Base-by-base conservation (phyloP, 1,140 invertebrate species). In the Bombus impatiens region DNA sequence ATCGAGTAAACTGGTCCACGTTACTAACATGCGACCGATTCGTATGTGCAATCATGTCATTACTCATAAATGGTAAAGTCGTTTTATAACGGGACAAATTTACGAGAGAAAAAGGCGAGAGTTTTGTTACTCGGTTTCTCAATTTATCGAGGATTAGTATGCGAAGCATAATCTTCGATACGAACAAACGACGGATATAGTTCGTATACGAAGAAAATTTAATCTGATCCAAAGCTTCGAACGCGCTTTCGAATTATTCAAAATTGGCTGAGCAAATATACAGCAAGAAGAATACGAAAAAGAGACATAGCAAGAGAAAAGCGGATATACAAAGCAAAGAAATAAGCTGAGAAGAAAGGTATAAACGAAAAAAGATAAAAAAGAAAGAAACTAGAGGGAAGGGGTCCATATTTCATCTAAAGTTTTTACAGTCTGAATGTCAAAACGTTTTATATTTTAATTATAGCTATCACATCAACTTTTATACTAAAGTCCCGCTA, bases 1-100 rank as follows among this genome's bases (percentile, higher is more conserved):
- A 65, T 71, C 71, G 67, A 59, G 53, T 72, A 77, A 81, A 85
- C 78, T 88, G 65, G 32, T 35, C 65, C 65, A 35, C 32, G 10
- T 37, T 42, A 74, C 59, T 75, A 79, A 88, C 25, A 76, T 62
- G 65, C 57, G 42, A 68, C 12, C 75, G 15, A 72, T 88, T 78
- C 25, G n/a, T 57, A 53, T n/a, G 15, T 42, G 68, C 25, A 35
- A 65, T 79, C 44, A 32, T 76, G 42, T 35, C 28, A 5, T n/a
- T 18, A 47, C 28, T 67, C n/a, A 22, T 3, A 42, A 13, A 10
- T 3, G 22, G 3, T 62, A 13, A 12, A 28, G 15, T 62, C 15
- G 15, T 22, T 59, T 47, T 12, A n/a, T 5, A 2, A 22, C 4
- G 22, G 18, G 28, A 3, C 12, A 25, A 25, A 25, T 62, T 62